These are phyloP conservation scores for Agapornis roseicollis DNA, from an alignment of 2,113 vertebrate species.

Conservation along the genomic window DNA sequence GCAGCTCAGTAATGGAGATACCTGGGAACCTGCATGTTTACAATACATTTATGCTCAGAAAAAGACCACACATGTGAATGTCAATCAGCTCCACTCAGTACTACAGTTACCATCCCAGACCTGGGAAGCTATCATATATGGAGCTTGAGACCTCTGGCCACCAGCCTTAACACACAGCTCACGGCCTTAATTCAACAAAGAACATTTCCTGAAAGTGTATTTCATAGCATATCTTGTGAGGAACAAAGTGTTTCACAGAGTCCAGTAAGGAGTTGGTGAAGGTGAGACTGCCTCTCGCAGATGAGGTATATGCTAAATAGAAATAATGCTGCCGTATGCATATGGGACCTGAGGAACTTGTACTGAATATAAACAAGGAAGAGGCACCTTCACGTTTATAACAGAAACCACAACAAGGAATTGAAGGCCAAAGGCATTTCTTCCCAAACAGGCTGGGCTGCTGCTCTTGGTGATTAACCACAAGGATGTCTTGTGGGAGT, in stretches of 20 bases:
- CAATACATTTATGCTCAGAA: not conserved
- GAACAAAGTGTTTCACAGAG: not conserved
- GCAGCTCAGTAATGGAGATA: not conserved
- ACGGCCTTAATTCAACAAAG: not conserved
- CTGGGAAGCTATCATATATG: accelerated
- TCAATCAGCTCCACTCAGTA: not conserved
- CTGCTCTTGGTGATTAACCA: not conserved
- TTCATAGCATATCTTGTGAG: not conserved
- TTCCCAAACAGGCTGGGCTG: not conserved
- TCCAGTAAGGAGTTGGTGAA: not conserved
- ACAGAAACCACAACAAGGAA: not conserved
- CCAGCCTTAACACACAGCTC: not conserved
- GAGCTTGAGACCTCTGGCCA: not conserved
- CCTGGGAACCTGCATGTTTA: not conserved
- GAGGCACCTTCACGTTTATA: not conserved
- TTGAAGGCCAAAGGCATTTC: not conserved
- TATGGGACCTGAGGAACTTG: conserved; percentile 5
- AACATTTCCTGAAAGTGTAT: not conserved
- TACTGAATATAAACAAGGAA: not conserved
- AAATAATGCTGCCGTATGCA: not conserved
- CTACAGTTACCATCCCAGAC: not conserved
- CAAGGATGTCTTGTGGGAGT: not conserved
- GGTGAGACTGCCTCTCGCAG: not conserved
- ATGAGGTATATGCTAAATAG: conserved; percentile 50
- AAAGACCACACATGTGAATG: accelerated